Conservation (phyloP, 2,888 invertebrate species). For the Oxycera nigricornis region DNA sequence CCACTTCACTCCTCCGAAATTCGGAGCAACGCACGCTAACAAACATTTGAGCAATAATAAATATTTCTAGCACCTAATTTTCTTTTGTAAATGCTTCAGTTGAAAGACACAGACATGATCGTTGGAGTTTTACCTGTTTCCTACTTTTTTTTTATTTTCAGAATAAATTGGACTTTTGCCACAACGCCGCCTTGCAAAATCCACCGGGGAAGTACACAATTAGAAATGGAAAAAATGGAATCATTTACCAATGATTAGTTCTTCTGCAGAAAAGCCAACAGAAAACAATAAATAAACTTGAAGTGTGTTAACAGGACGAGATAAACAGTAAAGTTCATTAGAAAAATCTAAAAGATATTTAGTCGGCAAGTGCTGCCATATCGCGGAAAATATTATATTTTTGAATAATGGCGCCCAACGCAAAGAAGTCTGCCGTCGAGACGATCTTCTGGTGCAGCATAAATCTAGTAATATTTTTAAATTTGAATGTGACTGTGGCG, state of each 20-base stretch:
- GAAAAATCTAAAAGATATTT: too few species aligned
- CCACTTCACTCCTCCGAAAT: background rate
- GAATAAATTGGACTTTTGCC: background rate
- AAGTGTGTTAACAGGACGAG: background rate
- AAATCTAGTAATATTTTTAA: background rate
- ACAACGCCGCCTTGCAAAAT: background rate
- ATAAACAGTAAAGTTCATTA: too few species aligned
- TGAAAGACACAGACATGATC: background rate
- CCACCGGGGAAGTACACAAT: background rate
- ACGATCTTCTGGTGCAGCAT: background rate
- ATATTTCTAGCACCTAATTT: constrained; percentile 7
- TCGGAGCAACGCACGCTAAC: background rate
- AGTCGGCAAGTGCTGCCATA: too few species aligned
- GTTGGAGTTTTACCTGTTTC: background rate
- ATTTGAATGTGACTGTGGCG: background rate
- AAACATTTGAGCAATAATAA: background rate
- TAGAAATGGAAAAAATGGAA: constrained; percentile 5
- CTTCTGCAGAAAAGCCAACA: background rate
- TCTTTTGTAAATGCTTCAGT: background rate
- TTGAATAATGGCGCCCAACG: too few species aligned
- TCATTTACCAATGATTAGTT: constrained; percentile 24
- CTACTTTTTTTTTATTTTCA: background rate
- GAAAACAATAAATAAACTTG: background rate
- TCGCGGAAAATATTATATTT: too few species aligned
- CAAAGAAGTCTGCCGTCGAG: background rate